Conservation (phyloP, 2,113 vertebrate genomes). For the Ailuropoda melanoleuca region DNA sequence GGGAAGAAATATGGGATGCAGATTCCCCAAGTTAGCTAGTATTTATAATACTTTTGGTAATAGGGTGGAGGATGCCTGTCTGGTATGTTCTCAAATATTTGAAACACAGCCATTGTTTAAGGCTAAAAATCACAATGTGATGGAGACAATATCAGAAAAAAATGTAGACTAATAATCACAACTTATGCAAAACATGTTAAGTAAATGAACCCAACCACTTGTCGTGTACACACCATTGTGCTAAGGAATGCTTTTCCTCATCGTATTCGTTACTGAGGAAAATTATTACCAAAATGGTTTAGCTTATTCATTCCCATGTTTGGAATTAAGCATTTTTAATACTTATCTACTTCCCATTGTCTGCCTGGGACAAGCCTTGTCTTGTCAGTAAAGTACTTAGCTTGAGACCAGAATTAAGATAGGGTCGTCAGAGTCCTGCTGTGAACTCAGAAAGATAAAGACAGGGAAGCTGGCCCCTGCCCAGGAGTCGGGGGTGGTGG, state of each 20-base stretch:
- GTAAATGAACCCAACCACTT: conserved; percentile 37
- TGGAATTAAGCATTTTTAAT: conserved; percentile 70
- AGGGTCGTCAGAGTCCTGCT: conserved; percentile 35
- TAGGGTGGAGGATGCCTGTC: conserved; percentile 52
- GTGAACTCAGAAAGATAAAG: conserved; percentile 40
- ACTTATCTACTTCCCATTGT: conserved; percentile 70
- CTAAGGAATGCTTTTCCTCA: conserved; percentile 60
- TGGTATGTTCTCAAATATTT: conserved; percentile 72
- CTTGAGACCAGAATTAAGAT: conserved; percentile 62
- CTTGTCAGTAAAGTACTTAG: conserved; percentile 54
- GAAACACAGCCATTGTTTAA: conserved; percentile 51
- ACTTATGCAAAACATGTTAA: conserved; percentile 52
- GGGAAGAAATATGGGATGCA: conserved; percentile 18
- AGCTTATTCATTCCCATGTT: conserved; percentile 76
- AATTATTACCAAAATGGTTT: conserved; percentile 68
- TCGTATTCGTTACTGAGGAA: conserved; percentile 47
- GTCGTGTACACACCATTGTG: conserved; percentile 37
- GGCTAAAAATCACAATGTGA: conserved; percentile 55
- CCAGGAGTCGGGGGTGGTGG: not conserved
- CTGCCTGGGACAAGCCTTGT: conserved; percentile 51
- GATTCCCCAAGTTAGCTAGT: conserved; percentile 38
- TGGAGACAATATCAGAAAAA: conserved; percentile 62
- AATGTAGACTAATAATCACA: conserved; percentile 54
- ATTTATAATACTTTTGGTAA: conserved; percentile 57
- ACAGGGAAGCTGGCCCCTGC: not conserved